Conservation (phyloP, 2,888 invertebrate species). For the Ypsolopha sequella region DNA sequence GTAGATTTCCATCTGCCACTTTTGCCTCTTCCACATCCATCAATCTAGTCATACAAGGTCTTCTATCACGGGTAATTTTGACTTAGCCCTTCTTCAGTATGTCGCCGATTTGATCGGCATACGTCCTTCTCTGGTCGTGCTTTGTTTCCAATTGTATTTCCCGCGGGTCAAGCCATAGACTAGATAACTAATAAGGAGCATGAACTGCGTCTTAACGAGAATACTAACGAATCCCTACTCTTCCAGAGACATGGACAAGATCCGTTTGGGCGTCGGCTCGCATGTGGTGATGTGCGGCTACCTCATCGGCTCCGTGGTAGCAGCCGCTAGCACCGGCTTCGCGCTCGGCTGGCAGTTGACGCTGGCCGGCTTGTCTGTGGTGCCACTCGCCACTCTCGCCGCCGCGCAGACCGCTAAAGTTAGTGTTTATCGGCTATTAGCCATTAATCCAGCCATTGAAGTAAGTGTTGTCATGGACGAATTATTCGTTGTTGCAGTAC, state of each 20-base stretch:
- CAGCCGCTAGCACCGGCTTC: slow-evolving; percentile 77
- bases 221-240: not conserved
- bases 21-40: too few relatives aligned
- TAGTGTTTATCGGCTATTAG: too few relatives aligned
- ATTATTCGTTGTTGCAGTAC: slow-evolving; percentile 56
- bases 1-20: too few relatives aligned
- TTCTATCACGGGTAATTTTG: too few relatives aligned
- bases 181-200: not conserved
- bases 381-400: slow-evolving; percentile 79
- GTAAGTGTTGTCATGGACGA: too few relatives aligned
- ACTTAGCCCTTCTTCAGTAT: too few relatives aligned
- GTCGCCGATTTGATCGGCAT: too few relatives aligned
- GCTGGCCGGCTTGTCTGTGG: slow-evolving; percentile 79
- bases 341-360: slow-evolving; percentile 87
- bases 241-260: slow-evolving; percentile 78
- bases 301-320: slow-evolving; percentile 76
- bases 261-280: slow-evolving; percentile 86
- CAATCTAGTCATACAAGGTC: too few relatives aligned
- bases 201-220: not conserved
- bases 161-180: not conserved
- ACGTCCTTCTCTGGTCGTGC: too few relatives aligned
- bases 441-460: too few relatives aligned
- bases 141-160: too few relatives aligned
- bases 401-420: slow-evolving; percentile 82
- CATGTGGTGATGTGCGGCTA: slow-evolving; percentile 82